Conservation (phyloP, 2,888 invertebrate species). For the Orthonevra nobilis region DNA sequence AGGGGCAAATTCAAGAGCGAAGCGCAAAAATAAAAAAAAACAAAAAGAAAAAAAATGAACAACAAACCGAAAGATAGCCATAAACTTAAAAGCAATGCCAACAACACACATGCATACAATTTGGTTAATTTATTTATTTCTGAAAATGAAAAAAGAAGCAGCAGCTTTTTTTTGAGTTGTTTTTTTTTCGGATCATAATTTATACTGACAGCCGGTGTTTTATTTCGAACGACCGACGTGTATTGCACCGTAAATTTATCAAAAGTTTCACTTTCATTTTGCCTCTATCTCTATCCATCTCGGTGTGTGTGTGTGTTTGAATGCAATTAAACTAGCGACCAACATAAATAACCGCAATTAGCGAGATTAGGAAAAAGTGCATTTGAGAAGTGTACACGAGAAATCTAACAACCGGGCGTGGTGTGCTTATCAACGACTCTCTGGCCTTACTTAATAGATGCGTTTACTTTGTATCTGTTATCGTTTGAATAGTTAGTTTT, state of each 20-base stretch:
- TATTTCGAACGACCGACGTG: not conserved
- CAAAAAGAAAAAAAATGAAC: too few species aligned
- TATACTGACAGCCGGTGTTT: slow-evolving; percentile 29
- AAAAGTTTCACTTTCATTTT: slow-evolving; percentile 56
- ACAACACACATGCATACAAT: slow-evolving; percentile 32
- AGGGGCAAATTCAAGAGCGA: slow-evolving; percentile 47
- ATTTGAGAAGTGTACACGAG: too few species aligned
- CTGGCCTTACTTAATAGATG: too few species aligned
- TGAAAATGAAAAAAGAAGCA: not conserved
- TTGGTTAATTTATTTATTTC: slow-evolving; percentile 31
- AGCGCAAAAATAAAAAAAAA: slow-evolving; percentile 6
- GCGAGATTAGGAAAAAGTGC: too few species aligned
- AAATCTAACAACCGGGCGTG: too few species aligned
- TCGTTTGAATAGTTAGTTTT: too few species aligned
- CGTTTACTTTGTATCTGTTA: too few species aligned
- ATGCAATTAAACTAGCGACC: slow-evolving; percentile 4
- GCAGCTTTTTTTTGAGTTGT: slow-evolving; percentile 2
- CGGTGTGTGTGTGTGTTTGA: slow-evolving; percentile 3
- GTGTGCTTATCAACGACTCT: too few species aligned
- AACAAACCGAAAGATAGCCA: too few species aligned
- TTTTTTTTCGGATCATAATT: too few species aligned
- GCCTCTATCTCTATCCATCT: not conserved
- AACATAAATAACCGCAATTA: too few species aligned
- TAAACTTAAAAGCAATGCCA: slow-evolving; percentile 19
- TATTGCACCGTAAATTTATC: slow-evolving; percentile 36